These are phyloP conservation scores for Heliopora coerulea DNA, from an alignment of 92 coral and sea anemone species.

Conservation along the genomic window DNA sequence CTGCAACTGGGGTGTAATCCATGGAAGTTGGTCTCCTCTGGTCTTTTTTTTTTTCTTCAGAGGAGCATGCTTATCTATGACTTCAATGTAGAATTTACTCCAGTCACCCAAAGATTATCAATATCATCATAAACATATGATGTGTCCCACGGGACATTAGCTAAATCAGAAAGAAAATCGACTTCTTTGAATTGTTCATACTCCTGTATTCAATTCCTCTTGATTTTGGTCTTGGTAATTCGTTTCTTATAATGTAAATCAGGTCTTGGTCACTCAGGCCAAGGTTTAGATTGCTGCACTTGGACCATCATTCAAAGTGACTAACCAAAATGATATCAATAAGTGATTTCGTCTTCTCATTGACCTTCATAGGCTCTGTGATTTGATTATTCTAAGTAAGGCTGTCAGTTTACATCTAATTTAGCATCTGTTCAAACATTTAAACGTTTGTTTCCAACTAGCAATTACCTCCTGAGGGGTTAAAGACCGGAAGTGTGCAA, in stretches of 20 bases:
- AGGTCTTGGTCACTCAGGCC: constrained; percentile 71
- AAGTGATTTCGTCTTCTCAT: constrained; percentile 42
- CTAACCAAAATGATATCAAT: constrained; percentile 56
- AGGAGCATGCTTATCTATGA: constrained; percentile 57
- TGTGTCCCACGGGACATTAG: constrained; percentile 51
- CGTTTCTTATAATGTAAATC: constrained; percentile 53
- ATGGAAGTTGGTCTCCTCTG: constrained; percentile 63
- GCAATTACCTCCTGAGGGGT: too few species aligned
- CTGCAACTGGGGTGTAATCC: constrained; percentile 56
- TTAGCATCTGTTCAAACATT: too few species aligned
- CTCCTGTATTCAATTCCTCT: constrained; percentile 8
- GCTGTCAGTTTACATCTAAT: too few species aligned
- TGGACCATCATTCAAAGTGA: constrained; percentile 58
- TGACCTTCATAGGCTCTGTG: constrained; percentile 55
- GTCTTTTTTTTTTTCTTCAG: constrained; percentile 43
- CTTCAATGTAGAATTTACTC: constrained; percentile 39
- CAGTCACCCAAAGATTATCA: constrained; percentile 61
- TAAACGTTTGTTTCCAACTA: too few species aligned
- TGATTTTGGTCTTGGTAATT: constrained; percentile 46
- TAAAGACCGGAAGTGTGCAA: too few species aligned
- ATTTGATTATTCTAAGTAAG: too few species aligned
- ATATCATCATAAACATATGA: constrained; percentile 38
- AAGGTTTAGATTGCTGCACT: constrained; percentile 55
- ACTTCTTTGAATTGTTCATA: constrained; percentile 38
- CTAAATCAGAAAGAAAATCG: constrained; percentile 48